Conservation (phyloP, 1,140 invertebrate species). For the Hetaerina americana region DNA sequence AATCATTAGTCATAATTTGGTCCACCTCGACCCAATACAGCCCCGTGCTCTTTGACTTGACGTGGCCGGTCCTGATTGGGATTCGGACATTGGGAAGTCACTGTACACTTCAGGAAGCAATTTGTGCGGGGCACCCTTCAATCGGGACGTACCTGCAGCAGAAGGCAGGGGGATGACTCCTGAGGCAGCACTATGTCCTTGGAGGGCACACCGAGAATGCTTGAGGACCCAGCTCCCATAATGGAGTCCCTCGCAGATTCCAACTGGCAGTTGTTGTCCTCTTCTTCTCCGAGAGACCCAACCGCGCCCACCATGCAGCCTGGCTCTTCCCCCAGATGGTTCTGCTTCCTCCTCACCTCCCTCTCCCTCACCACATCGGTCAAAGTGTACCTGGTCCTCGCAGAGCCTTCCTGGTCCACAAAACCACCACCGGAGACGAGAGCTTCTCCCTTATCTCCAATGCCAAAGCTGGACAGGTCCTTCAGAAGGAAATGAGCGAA, state of each 20-base stretch:
- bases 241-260: background rate
- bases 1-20: too few species aligned
- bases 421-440: background rate
- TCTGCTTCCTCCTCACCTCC: conserved; percentile 9
- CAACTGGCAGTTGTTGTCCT: background rate
- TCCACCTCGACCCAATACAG: too few species aligned
- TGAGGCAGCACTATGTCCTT: background rate
- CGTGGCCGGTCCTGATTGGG: too few species aligned
- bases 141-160: background rate
- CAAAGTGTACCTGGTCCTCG: conserved; percentile 26
- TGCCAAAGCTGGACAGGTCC: background rate
- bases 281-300: conserved; percentile 22
- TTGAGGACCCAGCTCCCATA: background rate
- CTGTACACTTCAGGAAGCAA: too few species aligned
- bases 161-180: background rate
- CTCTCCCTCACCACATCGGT: conserved; percentile 25
- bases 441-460: background rate
- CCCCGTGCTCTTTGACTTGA: too few species aligned
- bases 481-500: too few species aligned
- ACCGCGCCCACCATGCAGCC: too few species aligned
- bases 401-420: conserved; percentile 19
- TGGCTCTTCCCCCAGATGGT: conserved; percentile 18
- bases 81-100: too few species aligned
- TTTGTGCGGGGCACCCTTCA: too few species aligned
- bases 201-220: background rate